These are phyloP conservation scores for Syrrhaptes paradoxus DNA, from an alignment of 2,113 vertebrate species.

Conservation along the genomic window DNA sequence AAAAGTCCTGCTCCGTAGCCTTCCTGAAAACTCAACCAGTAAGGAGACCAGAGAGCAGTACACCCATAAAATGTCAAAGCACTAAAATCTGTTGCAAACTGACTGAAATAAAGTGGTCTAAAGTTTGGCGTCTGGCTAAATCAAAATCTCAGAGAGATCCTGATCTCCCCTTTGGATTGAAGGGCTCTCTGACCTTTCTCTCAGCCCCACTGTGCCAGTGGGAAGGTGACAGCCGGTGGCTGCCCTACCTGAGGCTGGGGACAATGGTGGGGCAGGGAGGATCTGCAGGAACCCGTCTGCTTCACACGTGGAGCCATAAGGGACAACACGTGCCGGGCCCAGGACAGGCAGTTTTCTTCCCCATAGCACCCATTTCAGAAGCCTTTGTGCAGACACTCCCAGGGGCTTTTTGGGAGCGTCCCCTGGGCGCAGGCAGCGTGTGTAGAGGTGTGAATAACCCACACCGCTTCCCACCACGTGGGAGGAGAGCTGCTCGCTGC, in stretches of 20 bases:
- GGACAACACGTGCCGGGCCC: accelerated
- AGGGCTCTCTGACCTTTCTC: not conserved
- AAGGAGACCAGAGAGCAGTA: not conserved
- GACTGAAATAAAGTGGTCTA: not conserved
- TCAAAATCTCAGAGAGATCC: not conserved
- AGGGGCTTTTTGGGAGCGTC: not conserved
- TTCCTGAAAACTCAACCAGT: not conserved
- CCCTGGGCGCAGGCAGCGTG: accelerated
- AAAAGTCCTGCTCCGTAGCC: not conserved
- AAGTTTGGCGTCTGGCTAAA: not conserved
- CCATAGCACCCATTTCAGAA: not conserved
- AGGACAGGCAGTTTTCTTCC: not conserved
- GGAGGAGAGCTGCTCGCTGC: not conserved
- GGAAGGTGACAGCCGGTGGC: not conserved
- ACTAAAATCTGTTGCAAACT: not conserved
- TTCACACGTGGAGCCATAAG: accelerated
- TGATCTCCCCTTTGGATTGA: not conserved
- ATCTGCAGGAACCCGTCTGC: accelerated
- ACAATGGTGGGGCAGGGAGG: accelerated
- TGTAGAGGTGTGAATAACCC: not conserved
- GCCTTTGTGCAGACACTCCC: not conserved
- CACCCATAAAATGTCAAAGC: not conserved
- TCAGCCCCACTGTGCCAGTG: accelerated
- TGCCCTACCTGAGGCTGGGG: not conserved
- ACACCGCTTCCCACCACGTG: accelerated